Evolutionary conservation across 2,888 invertebrate species (phyloP), one percentile per base, ranked within the genome.

Genomic region (Imbricaverruca yamaguchii): DNA sequence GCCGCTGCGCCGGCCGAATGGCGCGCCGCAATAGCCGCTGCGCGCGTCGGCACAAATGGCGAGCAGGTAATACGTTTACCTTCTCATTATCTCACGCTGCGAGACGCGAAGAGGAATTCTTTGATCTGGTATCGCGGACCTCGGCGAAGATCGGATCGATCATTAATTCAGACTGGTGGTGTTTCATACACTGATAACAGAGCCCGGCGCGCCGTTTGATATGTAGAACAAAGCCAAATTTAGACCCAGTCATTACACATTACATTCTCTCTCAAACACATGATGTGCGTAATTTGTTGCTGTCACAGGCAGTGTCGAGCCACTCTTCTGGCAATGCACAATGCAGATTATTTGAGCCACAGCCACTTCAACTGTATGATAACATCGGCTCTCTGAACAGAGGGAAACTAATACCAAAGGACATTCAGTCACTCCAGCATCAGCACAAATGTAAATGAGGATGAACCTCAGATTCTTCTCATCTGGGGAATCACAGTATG

Each of bases 141-240:
- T 7, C 4, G 12, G 25, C 39, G 13, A 3, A 21, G 53, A 74
- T 74, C 18, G 21, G 55, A 74, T 74, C 74, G 55, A 74, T 74
- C 74, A 74, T 74, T 74, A 74, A 74, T 74, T 74, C 55, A 18
- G 53, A 55, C 74, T 74, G 74, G 74, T 74, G 55, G 21, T 55
- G 74, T 74, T 74, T 74, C 74, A 11, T 74, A 55, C 55, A 21
- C 74, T 74, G 74, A 74, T 74, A 55, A 53, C 74, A 13, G 53
- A 53, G 74, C 12, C 53, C 21, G 21, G 55, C 74, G 9, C 53
- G 15, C 55, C 74, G 74, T 74, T 55, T 74, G 74, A 74, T 74
- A 74, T 55, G 74, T 74, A 74, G 74, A 74, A 74, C 74, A 74
- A 74, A 74, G 74, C 74, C 74, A 55, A 74, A 74, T 74, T 74